phyloP scores from a whole-genome alignment of 2,888 invertebrate species.

The Cistogaster globosa region DNA sequence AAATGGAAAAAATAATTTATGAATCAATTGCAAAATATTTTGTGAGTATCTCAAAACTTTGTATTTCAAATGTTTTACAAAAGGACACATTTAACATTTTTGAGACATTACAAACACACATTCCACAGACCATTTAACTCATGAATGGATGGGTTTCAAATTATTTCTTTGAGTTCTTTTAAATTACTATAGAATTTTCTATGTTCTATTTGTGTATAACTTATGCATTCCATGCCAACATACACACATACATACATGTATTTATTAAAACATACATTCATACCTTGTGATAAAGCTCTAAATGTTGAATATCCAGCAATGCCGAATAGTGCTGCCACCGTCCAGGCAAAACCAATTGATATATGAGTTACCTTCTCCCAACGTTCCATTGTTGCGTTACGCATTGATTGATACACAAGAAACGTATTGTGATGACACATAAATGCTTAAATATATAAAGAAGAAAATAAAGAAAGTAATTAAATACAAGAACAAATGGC shows the following conservation, averaged over 20 bases:
- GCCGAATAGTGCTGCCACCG: constrained; percentile 89
- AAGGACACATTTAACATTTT: too few species aligned
- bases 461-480: constrained; percentile 14
- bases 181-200: too few species aligned
- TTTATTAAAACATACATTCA: constrained; percentile 20
- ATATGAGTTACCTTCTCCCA: constrained; percentile 93
- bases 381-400: constrained; percentile 88
- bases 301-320: constrained; percentile 92
- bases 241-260: constrained; percentile 2
- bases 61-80: too few species aligned
- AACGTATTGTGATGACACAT: constrained; percentile 96
- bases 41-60: too few species aligned
- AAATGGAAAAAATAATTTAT: too few species aligned
- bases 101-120: too few species aligned
- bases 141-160: too few species aligned
- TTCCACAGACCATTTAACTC: too few species aligned
- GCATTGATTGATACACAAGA: constrained; percentile 91
- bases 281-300: constrained; percentile 90
- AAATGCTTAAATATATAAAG: constrained; percentile 85
- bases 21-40: too few species aligned
- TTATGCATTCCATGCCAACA: neutral
- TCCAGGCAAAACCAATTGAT: constrained; percentile 89
- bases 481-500: constrained; percentile 3
- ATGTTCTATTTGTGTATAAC: too few species aligned
- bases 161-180: too few species aligned